Base-by-base conservation (phyloP, 1,140 invertebrate species). In the Zeugodacus cucurbitae region DNA sequence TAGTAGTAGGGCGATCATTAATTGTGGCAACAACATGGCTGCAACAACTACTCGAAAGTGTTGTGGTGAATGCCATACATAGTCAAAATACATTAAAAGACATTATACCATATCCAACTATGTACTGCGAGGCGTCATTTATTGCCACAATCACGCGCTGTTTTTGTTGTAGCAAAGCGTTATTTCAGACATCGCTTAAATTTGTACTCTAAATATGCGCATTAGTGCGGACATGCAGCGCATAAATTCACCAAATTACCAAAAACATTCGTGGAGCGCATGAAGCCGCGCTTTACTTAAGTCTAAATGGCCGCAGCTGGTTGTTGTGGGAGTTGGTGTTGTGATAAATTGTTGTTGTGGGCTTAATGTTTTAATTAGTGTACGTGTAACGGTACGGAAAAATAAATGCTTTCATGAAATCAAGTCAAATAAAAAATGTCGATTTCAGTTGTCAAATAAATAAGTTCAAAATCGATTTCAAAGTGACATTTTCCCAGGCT, bases 201-300 rank as follows among this genome's bases (percentile, higher is more conserved):
- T 82, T n/a, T 82, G 41, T 82, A 82, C 74, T 48, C 74, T 82
- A 82, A 82, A 82, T 82, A 82, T 48, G n/a, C 74, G n/a, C 74
- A 48, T 82, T 82, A 82, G 74, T 82, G 74, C 4, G n/a, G 3
- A 48, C 74, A 48, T 48, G 41, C 4, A 54, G 7, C 5, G 74
- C 37, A 54, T 82, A 82, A 82, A n/a, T 82, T 82, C 37, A 82
- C 5, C 10, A 82, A 82, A 82, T 82, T 74, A 74, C n/a, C 74
- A 11, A 17, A 82, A 82, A 82, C n/a, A n/a, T 48, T 29, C 37
- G 74, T 82, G 41, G 29, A 0, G 41, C 3, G 74, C 74, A 48
- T 82, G 41, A 54, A 82, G 17, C 34, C 0, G 7, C n/a, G 26
- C 22, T 62, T 2, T 29, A n/a, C 26, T 29, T n/a, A n/a, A 2